Evolutionary conservation across 2,888 invertebrate genomes (phyloP), one percentile per base, ranked within the genome.

Genomic region (Calephelis perditalis): DNA sequence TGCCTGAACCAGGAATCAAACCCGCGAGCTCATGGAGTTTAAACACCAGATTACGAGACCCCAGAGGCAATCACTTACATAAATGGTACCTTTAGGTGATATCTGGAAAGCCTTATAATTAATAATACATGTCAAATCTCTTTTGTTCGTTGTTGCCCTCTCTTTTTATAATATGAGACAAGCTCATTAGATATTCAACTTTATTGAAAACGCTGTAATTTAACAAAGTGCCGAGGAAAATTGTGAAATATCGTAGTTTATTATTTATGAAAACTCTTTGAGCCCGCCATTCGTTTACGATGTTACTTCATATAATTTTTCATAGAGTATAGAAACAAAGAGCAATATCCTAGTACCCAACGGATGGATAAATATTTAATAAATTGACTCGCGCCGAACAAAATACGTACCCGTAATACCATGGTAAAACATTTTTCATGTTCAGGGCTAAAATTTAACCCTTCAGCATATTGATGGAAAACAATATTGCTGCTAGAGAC

Each of bases 251-350:
- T 52, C 11, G 35, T 52, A 52, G 35, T 52, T 52, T 52, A 52
- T 52, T 52, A 52, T 52, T 52, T 52, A 52, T 52, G 35, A 52
- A 52, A 52, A 52, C 52, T 52, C 52, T 35, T 52, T 52, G 52
- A 52, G 52, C 52, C 35, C 35, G 35, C 11, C 11, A 52, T 52
- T 52, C 52, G 7, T 35, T 52, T 35, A 35, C 52, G 35, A 52
- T 35, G 35, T 49, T 49, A 26, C 35, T 52, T 35, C 11, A 52
- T 35, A 35, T 26, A 26, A 36, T 52, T 52, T 35, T 52, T 52
- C 35, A 52, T 52, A 52, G 35, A 35, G 35, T 7, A 35, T 10
- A 52, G 35, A 52, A 52, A 52, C 52, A 52, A 52, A 2, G 35
- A 10, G 52, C 52, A 5, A 52, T 52, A 52, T 52, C 35, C 52